phyloP scores from a whole-genome alignment of 2,888 invertebrate genomes.

The Ormyrus rosae region DNA sequence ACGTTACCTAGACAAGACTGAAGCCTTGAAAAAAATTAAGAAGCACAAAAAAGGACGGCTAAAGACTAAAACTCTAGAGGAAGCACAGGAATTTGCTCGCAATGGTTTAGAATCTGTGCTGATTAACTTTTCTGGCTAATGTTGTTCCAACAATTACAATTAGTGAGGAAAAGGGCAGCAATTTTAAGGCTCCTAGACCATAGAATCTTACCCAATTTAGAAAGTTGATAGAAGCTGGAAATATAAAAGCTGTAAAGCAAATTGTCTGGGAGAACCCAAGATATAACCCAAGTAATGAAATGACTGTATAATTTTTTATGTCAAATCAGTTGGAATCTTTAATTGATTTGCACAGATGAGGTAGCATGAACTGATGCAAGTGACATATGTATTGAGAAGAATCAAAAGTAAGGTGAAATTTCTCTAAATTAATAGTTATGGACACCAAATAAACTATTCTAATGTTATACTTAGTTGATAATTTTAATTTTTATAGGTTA shows the following conservation, averaged over 20 bases:
- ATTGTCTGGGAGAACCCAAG: slow-evolving; percentile 91
- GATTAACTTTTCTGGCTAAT: slow-evolving; percentile 56
- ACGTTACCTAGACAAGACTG: slow-evolving; percentile 84
- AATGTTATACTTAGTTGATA: too few species aligned
- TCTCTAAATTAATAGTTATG: too few species aligned
- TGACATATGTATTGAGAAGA: too few species aligned
- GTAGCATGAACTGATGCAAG: too few species aligned
- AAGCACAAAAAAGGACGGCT: slow-evolving; percentile 87
- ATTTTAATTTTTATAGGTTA: too few species aligned
- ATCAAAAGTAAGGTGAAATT: too few species aligned
- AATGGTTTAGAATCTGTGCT: slow-evolving; percentile 81
- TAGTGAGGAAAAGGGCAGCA: slow-evolving; percentile 77
- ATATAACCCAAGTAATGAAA: slow-evolving; percentile 72
- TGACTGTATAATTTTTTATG: too few species aligned
- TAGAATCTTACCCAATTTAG: slow-evolving; percentile 88
- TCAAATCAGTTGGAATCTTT: too few species aligned
- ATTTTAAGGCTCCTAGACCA: slow-evolving; percentile 85
- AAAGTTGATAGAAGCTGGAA: slow-evolving; percentile 86
- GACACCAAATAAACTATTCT: too few species aligned
- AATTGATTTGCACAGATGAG: too few species aligned
- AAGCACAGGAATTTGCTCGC: slow-evolving; percentile 86
- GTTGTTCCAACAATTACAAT: slow-evolving; percentile 59
- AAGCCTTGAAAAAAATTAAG: slow-evolving; percentile 87
- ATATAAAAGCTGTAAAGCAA: slow-evolving; percentile 80
- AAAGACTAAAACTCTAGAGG: slow-evolving; percentile 83